A percentile compares a stretch with the other conserved stretches of the same genome.
These are phyloP conservation scores for Scaptomyza polygonia DNA, from an alignment of 2,888 invertebrate genomes.

Conservation along the genomic window DNA sequence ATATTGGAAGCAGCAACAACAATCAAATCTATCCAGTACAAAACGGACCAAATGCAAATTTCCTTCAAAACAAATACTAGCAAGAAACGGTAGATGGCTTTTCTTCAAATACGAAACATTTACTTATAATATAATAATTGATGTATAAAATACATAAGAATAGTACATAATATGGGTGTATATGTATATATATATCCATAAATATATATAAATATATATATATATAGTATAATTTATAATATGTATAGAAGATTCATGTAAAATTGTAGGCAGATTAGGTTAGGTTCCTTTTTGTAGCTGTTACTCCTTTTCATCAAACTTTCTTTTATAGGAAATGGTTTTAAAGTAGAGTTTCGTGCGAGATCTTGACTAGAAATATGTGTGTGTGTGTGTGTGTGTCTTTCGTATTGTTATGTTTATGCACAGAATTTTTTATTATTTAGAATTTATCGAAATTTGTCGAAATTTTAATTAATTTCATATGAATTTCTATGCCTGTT, in stretches of 20 bases:
- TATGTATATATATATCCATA: conserved; percentile 55
- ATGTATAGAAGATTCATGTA: conserved; percentile 59
- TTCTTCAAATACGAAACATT: conserved; percentile 71
- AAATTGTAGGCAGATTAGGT: conserved; percentile 77
- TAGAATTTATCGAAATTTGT: too few relatives aligned
- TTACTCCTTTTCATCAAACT: conserved; percentile 7
- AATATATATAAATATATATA: conserved; percentile 51
- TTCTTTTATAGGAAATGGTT: conserved; percentile 12
- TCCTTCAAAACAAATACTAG: not conserved
- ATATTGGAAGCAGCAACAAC: not conserved
- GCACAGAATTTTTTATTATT: not conserved
- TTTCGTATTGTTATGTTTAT: conserved; percentile 26
- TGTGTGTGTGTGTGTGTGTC: conserved; percentile 24
- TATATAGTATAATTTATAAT: conserved; percentile 42
- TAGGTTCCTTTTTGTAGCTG: conserved; percentile 57
- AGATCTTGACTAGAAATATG: conserved; percentile 73
- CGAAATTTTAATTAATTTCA: not conserved
- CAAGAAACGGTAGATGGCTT: conserved; percentile 26
- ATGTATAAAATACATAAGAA: conserved; percentile 80
- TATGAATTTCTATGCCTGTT: not conserved
- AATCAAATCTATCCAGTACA: conserved; percentile 47
- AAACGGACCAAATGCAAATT: conserved; percentile 26
- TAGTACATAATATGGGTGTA: conserved; percentile 71
- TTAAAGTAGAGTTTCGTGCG: conserved; percentile 39
- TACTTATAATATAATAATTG: conserved; percentile 72